Evolutionary conservation across 2,888 invertebrate genomes (phyloP), one percentile per base, ranked within the genome.

Genomic region (Melanophora roralis): DNA sequence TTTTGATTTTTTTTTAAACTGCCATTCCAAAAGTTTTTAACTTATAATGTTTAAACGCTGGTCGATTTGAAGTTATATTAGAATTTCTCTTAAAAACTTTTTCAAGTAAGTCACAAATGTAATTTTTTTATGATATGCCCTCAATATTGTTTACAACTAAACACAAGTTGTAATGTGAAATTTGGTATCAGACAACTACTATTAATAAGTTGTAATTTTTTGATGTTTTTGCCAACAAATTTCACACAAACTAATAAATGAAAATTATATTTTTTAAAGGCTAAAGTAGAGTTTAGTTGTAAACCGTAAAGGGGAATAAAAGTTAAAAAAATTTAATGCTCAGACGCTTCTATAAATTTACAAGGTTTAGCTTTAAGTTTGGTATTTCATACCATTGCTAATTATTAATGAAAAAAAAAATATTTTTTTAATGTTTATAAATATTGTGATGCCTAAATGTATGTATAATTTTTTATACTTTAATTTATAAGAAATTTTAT

Each of bases 1-100:
- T 23, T 45, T 36, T 47, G 11, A 34, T 14, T 14, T 34, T 53
- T 32, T 14, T 43, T 12, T 8, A 8, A 19, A 21, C 40, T 67
- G 60, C 51, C n/a, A 51, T 75, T 62, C 67, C 62, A 75, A 67
- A 76, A 75, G 79, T 60, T 43, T 47, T 53, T 72, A 59, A 47
- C 74, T 74, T 74, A 38, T 40, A 62, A 21, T 76, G 60, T 49
- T 72, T 55, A 72, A 79, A 75, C 76, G 79, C 79, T 76, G 79
- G 79, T 57, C 79, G 79, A 55, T 72, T 74, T 55, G 36, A 67
- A 71, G 55, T 60, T 67, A 59, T 43, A 74, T 67, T 5, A 59
- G 43, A 34, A 59, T 65, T 43, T 68, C 11, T 60, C 14, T 38
- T 60, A 34, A 38, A 23, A 47, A n/a, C n/a, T n/a, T n/a, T n/a